Percentiles rank a stretch among this genome's conserved stretches.
These are phyloP conservation scores for Halictus ligatus DNA, from an alignment of 2,888 invertebrate species.

Conservation along the genomic window DNA sequence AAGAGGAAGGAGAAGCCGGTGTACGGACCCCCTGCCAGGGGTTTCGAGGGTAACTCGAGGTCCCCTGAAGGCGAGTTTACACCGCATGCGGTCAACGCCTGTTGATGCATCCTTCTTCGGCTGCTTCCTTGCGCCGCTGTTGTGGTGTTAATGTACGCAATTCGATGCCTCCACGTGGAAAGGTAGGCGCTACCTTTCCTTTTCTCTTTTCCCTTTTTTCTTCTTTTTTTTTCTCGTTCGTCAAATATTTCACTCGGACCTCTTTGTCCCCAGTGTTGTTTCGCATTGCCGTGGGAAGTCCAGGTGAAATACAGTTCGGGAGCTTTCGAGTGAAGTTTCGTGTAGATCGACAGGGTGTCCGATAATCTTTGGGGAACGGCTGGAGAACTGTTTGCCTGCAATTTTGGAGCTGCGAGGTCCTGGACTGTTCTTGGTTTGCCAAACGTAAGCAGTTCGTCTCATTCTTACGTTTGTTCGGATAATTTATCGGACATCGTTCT, in stretches of 20 bases:
- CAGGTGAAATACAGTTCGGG: not conserved
- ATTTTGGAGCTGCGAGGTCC: not conserved
- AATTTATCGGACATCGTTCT: not conserved
- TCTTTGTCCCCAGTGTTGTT: not conserved
- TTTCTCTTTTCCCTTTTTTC: too few relatives aligned
- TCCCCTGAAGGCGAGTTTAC: constrained; percentile 77
- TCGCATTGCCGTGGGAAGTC: not conserved
- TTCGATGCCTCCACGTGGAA: constrained; percentile 39
- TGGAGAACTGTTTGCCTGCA: not conserved
- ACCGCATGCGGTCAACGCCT: constrained; percentile 77
- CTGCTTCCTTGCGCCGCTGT: constrained; percentile 60
- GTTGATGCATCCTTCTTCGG: constrained; percentile 71
- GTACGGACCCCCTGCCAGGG: constrained; percentile 81
- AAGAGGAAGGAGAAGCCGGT: constrained; percentile 80
- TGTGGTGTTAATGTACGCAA: constrained; percentile 57
- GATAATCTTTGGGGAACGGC: not conserved
- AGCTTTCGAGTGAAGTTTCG: not conserved
- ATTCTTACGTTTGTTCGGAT: not conserved
- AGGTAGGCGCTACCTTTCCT: constrained; percentile 25
- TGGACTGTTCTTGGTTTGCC: not conserved
- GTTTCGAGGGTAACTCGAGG: constrained; percentile 79
- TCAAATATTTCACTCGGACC: constrained; percentile 13
- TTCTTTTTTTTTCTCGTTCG: not conserved
- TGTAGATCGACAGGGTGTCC: not conserved
- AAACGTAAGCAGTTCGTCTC: not conserved